A percentile compares a stretch with the other conserved stretches of the same genome.
These are phyloP conservation scores for Bagarius yarrelli DNA, from an alignment of 2,113 vertebrate species.

Conservation along the genomic window DNA sequence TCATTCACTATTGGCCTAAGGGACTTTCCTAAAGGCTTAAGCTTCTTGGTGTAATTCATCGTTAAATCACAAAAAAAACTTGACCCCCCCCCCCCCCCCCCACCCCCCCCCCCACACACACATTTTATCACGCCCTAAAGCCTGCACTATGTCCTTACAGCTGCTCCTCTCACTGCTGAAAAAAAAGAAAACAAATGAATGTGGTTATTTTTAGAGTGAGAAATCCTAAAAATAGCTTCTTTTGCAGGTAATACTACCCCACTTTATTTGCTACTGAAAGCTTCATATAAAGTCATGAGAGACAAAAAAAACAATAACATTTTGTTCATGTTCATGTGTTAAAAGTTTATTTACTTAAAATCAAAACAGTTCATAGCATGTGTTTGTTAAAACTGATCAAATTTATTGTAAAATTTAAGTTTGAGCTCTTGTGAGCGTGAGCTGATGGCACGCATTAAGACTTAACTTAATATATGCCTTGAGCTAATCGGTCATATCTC, in stretches of 20 bases:
- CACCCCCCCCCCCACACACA: slow-evolving; percentile 24
- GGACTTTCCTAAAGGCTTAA: slow-evolving; percentile 49
- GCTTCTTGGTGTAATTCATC: slow-evolving; percentile 48
- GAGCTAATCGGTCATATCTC: neutral
- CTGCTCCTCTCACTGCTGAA: slow-evolving; percentile 38
- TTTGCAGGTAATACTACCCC: slow-evolving; percentile 25
- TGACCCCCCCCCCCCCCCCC: slow-evolving; percentile 36
- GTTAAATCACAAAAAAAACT: slow-evolving; percentile 45
- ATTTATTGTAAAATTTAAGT: neutral
- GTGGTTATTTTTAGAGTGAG: slow-evolving; percentile 47
- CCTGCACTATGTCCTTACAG: slow-evolving; percentile 38
- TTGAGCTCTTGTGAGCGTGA: neutral
- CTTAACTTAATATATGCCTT: neutral
- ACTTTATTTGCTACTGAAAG: slow-evolving; percentile 3
- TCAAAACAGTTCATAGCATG: neutral
- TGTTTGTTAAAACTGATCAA: neutral
- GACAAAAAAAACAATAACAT: neutral
- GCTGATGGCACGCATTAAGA: neutral
- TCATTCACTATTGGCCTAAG: slow-evolving; percentile 39
- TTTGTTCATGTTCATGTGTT: neutral
- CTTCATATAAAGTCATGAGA: slow-evolving; percentile 25
- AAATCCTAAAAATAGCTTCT: slow-evolving; percentile 42
- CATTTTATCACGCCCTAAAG: slow-evolving; percentile 44
- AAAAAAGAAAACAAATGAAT: slow-evolving; percentile 38
- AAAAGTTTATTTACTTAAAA: neutral